These are phyloP conservation scores for Spizaetus ornatus DNA, from an alignment of 2,113 vertebrate species.

Conservation along the genomic window DNA sequence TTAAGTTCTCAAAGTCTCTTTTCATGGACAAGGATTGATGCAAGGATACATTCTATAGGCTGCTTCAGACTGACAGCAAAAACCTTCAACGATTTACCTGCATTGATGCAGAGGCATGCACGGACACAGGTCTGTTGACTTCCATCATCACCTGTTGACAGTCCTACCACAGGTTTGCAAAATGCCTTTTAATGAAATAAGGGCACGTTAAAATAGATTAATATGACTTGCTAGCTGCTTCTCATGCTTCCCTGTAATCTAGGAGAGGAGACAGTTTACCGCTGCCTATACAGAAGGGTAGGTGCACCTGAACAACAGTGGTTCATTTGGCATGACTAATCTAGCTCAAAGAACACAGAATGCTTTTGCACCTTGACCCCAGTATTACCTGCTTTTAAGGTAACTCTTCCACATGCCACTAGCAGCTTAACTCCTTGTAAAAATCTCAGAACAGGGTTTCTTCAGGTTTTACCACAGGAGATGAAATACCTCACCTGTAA, in stretches of 20 bases:
- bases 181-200: background rate
- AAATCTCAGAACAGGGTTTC: background rate
- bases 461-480: background rate
- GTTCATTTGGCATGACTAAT: background rate
- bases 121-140: accelerated
- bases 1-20: background rate
- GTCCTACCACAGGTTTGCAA: background rate
- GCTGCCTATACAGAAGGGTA: background rate
- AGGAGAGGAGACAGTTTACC: background rate
- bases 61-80: background rate
- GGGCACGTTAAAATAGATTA: background rate
- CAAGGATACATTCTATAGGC: background rate
- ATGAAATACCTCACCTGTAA: background rate
- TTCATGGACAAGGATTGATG: background rate
- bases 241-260: background rate
- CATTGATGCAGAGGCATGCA: background rate
- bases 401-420: background rate
- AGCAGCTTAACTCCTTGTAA: background rate
- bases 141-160: background rate
- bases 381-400: background rate
- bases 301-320: background rate
- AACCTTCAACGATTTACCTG: background rate
- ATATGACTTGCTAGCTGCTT: background rate
- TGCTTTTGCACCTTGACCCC: background rate
- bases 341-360: background rate